Percentiles rank a stretch among this genome's conserved stretches.
phyloP scores from a whole-genome alignment of 2,113 vertebrate species.

The Dromiciops gliroides region DNA sequence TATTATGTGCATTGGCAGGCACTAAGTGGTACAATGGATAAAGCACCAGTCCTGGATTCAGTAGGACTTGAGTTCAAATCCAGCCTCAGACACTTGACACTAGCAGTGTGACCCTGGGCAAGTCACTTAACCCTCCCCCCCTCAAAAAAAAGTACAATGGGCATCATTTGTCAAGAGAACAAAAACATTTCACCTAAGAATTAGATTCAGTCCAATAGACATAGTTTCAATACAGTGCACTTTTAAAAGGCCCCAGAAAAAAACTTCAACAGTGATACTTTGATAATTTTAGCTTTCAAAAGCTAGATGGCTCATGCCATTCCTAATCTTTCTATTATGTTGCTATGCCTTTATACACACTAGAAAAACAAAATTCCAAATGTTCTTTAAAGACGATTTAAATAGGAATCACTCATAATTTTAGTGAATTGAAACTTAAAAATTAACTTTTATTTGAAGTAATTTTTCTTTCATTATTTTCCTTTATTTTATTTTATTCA shows the following conservation, averaged over 20 bases:
- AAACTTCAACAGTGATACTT: background rate
- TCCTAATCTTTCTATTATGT: constrained; percentile 39
- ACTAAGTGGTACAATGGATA: too few species aligned
- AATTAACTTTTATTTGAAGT: constrained; percentile 33
- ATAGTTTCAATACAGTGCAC: constrained; percentile 54
- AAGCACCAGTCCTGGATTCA: too few species aligned
- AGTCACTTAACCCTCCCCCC: too few species aligned
- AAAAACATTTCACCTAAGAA: background rate
- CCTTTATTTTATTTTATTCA: constrained; percentile 24
- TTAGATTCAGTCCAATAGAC: constrained; percentile 42
- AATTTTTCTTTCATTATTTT: constrained; percentile 5
- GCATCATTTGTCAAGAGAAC: background rate
- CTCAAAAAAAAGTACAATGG: too few species aligned
- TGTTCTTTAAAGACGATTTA: constrained; percentile 1
- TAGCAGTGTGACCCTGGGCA: too few species aligned
- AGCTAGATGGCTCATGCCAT: constrained; percentile 11
- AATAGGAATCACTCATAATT: background rate
- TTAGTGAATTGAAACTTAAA: constrained; percentile 11
- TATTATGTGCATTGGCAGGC: background rate
- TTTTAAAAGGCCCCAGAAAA: constrained; percentile 45
- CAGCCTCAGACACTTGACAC: too few species aligned
- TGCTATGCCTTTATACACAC: constrained; percentile 33
- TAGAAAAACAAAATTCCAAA: constrained; percentile 35
- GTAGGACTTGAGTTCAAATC: too few species aligned
- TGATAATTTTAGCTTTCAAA: constrained; percentile 35